phyloP scores from a whole-genome alignment of 2,113 vertebrate species.

The Scomber japonicus region DNA sequence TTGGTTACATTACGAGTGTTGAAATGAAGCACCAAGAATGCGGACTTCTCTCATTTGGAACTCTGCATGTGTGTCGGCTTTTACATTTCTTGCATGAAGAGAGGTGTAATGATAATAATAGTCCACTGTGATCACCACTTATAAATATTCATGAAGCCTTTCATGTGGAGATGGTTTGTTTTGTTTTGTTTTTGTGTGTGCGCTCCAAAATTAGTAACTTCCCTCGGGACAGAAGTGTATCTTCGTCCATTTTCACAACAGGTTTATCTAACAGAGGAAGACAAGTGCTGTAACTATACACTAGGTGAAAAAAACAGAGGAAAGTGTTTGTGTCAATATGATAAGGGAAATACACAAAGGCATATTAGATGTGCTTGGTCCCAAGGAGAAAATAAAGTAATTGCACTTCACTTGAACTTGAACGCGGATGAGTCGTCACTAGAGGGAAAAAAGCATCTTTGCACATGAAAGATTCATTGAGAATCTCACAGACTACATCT shows the following conservation, averaged over 20 bases:
- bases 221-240: constrained; percentile 44
- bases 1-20: background rate
- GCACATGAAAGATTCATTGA: constrained; percentile 75
- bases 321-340: constrained; percentile 39
- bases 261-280: constrained; percentile 34
- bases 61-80: constrained; percentile 10
- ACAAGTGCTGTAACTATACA: constrained; percentile 30
- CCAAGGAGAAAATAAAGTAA: constrained; percentile 68
- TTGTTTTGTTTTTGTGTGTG: constrained; percentile 26
- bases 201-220: constrained; percentile 56
- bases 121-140: constrained; percentile 34
- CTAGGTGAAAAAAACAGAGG: background rate
- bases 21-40: background rate
- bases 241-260: constrained; percentile 48
- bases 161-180: constrained; percentile 61
- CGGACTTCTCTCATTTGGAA: constrained; percentile 8
- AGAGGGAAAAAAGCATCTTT: constrained; percentile 49
- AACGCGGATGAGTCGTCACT: constrained; percentile 44
- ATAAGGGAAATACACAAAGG: constrained; percentile 52
- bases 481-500: constrained; percentile 56
- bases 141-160: constrained; percentile 69
- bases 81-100: constrained; percentile 27
- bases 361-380: constrained; percentile 32
- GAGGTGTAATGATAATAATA: constrained; percentile 56
- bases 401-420: constrained; percentile 76